A percentile compares a stretch with the other conserved stretches of the same genome.
phyloP scores from a whole-genome alignment of 2,888 invertebrate species.

The Lasioglossum marginatum region DNA sequence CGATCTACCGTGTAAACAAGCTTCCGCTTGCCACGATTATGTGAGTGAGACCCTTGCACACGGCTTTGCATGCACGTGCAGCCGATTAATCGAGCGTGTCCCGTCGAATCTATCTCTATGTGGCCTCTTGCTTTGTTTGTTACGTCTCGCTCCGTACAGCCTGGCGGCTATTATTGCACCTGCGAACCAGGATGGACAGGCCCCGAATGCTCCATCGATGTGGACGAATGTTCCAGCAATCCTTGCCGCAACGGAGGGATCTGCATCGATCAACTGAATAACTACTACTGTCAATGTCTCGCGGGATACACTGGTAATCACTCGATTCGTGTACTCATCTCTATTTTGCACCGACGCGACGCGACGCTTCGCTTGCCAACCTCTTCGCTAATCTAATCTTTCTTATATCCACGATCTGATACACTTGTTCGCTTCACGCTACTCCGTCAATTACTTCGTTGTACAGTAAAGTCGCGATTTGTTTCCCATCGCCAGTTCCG shows the following conservation, averaged over 20 bases:
- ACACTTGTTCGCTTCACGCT: background rate
- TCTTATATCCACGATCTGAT: background rate
- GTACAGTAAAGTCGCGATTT: too few relatives aligned
- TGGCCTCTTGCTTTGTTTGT: conserved; percentile 56
- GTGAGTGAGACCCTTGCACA: conserved; percentile 85
- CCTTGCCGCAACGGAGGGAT: conserved; percentile 89
- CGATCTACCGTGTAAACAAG: conserved; percentile 87
- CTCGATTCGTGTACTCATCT: background rate
- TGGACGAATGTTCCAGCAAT: conserved; percentile 86
- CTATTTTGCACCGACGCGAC: background rate
- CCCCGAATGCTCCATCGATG: conserved; percentile 86
- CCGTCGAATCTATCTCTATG: conserved; percentile 40
- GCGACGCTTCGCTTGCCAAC: background rate
- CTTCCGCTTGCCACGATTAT: conserved; percentile 87
- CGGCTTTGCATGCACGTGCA: conserved; percentile 45
- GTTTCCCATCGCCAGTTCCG: too few relatives aligned
- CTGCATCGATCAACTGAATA: conserved; percentile 86
- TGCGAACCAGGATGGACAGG: conserved; percentile 90
- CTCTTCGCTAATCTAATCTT: background rate
- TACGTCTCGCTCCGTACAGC: conserved; percentile 76
- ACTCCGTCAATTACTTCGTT: background rate
- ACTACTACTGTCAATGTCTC: conserved; percentile 87
- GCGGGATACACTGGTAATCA: conserved; percentile 86
- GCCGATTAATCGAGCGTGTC: conserved; percentile 41
- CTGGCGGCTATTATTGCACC: conserved; percentile 88